Conservation (phyloP, 2,888 invertebrate genomes). For the Abrostola tripartita region DNA sequence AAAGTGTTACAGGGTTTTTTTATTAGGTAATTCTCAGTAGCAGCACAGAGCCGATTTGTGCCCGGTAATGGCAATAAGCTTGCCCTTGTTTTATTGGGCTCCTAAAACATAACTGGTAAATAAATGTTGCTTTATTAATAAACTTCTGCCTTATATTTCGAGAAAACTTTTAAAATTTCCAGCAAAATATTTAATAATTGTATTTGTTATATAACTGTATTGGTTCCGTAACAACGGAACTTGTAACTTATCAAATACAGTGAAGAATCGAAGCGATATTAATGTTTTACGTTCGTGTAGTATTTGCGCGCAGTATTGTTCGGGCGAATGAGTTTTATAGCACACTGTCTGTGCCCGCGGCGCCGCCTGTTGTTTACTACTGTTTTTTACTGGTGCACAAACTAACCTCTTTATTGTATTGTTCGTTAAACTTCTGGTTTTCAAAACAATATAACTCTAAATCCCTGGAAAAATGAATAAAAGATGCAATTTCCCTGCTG, state of each 20-base stretch:
- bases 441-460: too few species aligned
- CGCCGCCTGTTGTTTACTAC: neutral
- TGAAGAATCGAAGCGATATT: slow-evolving; percentile 5
- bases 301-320: neutral
- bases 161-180: neutral
- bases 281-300: neutral
- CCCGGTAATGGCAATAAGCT: too few species aligned
- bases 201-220: neutral
- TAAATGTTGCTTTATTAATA: neutral
- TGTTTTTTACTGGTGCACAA: too few species aligned
- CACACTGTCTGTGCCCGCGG: neutral
- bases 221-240: slow-evolving; percentile 9
- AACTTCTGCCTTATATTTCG: slow-evolving; percentile 3
- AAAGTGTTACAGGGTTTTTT: too few species aligned
- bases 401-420: too few species aligned
- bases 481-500: too few species aligned
- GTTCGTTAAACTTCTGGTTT: too few species aligned
- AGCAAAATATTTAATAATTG: slow-evolving; percentile 1
- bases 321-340: slow-evolving; percentile 3
- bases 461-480: too few species aligned
- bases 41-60: too few species aligned
- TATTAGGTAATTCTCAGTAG: too few species aligned
- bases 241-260: slow-evolving; percentile 8
- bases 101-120: too few species aligned
- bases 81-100: too few species aligned